Evolutionary conservation across 2,113 vertebrate species (phyloP).

Genomic region (Ginglymostoma cirratum): DNA sequence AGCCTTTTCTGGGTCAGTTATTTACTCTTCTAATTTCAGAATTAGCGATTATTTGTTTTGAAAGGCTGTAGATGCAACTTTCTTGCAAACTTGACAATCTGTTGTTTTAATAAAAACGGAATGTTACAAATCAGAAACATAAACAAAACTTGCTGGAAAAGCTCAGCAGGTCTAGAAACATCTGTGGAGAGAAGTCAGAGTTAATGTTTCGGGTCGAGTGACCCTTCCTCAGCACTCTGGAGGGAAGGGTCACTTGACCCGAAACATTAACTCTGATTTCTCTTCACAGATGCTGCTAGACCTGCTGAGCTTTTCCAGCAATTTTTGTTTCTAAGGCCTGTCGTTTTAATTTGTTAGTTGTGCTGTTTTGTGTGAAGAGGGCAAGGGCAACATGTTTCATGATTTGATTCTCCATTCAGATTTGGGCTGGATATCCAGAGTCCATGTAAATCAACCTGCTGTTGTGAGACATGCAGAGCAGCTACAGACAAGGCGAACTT

Average conservation of each 20-base stretch:
- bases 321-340: too few relatives aligned
- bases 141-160: too few relatives aligned
- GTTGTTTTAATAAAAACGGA: too few relatives aligned
- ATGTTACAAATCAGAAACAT: too few relatives aligned
- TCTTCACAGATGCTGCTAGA: too few relatives aligned
- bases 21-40: background rate
- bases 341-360: background rate
- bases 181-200: too few relatives aligned
- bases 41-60: background rate
- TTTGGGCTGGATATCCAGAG: slow-evolving; percentile 72
- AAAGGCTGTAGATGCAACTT: background rate
- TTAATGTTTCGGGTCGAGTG: too few relatives aligned
- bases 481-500: slow-evolving; percentile 64
- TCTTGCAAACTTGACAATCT: background rate
- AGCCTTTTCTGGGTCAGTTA: background rate
- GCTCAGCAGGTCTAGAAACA: too few relatives aligned
- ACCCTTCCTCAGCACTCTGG: too few relatives aligned
- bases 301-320: too few relatives aligned
- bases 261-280: too few relatives aligned
- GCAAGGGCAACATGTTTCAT: background rate
- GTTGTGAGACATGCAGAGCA: slow-evolving; percentile 73
- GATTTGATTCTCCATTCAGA: slow-evolving; percentile 53
- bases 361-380: background rate
- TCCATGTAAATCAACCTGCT: slow-evolving; percentile 79
- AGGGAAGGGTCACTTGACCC: too few relatives aligned